Base-by-base conservation (phyloP, 2,888 invertebrate species). In the Aromia moschata region DNA sequence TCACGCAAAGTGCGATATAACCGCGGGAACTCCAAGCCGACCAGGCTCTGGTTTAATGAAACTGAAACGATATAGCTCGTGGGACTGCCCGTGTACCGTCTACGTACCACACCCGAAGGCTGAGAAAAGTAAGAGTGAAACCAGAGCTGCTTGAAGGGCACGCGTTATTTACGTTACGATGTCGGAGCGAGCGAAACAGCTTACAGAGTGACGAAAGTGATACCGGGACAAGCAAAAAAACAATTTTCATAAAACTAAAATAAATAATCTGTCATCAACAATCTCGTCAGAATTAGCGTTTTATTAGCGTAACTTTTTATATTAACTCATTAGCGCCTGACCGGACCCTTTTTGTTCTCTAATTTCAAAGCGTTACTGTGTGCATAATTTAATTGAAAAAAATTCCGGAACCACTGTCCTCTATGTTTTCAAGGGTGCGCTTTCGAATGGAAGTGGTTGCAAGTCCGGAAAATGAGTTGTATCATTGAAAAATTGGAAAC, bases 81-180 rank as follows among this genome's bases (percentile, higher is more conserved):
- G 14, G 33, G 55, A 33, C 25, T 16, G n/a, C n/a, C n/a, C n/a
- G n/a, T n/a, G n/a, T n/a, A n/a, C n/a, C n/a, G n/a, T n/a, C n/a
- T n/a, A 45, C 53, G 17, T 15, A 45, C 56, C 60, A 43, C 60
- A 44, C 60, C 60, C 60, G 52, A 55, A 55, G 55, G 55, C 55
- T 40, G 33, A 38, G 33, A 52, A 60, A 56, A 60, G 56, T 52
- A 56, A 56, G 52, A 47, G 52, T 46, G 56, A 60, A 56, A 60
- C 60, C 55, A 43, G 56, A 44, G 46, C 20, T 11, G 33, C 43
- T 56, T 43, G 60, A 60, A 60, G 60, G 60, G 60, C 60, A 43
- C 36, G 47, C 53, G 33, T 47, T 47, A 46, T 46, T 46, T 41
- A 31, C 30, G 53, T 54, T 54, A 36, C 31, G 59, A 43, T 44